Percentiles rank a stretch among this genome's conserved stretches.
Conservation (phyloP, 1,140 invertebrate species). For the Drosophila suzukii region DNA sequence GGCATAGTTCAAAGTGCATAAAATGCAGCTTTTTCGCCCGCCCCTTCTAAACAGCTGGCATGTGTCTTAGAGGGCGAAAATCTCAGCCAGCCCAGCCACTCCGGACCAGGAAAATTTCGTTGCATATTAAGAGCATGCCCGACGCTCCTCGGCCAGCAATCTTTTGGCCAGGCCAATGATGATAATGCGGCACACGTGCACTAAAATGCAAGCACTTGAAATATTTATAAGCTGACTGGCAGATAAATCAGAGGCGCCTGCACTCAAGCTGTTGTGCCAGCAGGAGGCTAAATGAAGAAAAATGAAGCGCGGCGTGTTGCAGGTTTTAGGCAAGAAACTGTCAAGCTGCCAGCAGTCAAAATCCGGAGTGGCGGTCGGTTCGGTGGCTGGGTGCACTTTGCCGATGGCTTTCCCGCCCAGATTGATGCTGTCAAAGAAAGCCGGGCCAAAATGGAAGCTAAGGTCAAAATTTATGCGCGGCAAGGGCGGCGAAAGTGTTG, state of each 20-base stretch:
- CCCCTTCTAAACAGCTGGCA: conserved; percentile 40
- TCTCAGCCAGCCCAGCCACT: conserved; percentile 15
- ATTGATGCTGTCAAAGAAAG: conserved; percentile 59
- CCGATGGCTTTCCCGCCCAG: conserved; percentile 64
- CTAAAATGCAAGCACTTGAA: conserved; percentile 78
- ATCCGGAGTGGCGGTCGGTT: conserved; percentile 4
- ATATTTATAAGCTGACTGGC: conserved; percentile 74
- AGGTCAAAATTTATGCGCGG: conserved; percentile 72
- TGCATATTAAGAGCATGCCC: conserved; percentile 58
- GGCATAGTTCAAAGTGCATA: conserved; percentile 20
- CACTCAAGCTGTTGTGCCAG: conserved; percentile 53
- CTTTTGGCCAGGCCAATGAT: conserved; percentile 37
- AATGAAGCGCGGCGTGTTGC: conserved; percentile 52
- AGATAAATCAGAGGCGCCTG: conserved; percentile 73
- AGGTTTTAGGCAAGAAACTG: conserved; percentile 52
- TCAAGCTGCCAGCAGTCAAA: conserved; percentile 41
- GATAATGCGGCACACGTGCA: conserved; percentile 80
- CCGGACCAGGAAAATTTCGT: conserved; percentile 36
- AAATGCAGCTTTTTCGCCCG: conserved; percentile 21
- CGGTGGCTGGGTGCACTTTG: conserved; percentile 55
- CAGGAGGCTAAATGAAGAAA: conserved; percentile 73
- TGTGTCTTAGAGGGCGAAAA: conserved; percentile 29
- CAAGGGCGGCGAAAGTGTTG: conserved; percentile 60
- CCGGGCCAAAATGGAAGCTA: conserved; percentile 42
- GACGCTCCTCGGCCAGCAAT: conserved; percentile 9